Evolutionary conservation across 2,113 vertebrate genomes (phyloP).

Genomic region (Pterocles orientalis): DNA sequence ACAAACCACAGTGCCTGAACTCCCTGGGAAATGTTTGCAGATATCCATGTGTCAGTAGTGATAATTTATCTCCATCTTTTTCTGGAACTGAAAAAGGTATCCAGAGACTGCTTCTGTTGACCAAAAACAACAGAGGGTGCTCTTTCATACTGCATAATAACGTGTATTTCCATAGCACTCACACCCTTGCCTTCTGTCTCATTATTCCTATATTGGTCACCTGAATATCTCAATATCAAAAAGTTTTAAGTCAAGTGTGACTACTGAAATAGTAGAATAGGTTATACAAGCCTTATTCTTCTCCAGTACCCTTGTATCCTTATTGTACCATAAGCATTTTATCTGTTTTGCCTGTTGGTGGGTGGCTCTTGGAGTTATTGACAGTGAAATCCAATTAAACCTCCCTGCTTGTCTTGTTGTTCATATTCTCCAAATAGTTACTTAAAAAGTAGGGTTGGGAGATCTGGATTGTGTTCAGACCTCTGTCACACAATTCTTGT

Average conservation of each 20-base stretch:
- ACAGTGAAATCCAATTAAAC: background rate
- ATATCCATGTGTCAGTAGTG: background rate
- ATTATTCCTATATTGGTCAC: background rate
- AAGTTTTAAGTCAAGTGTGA: background rate
- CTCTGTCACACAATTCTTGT: constrained; percentile 21
- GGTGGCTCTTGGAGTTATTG: background rate
- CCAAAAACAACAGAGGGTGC: constrained; percentile 60
- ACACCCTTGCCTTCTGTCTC: background rate
- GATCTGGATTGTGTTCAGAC: constrained; percentile 21
- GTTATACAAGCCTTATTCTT: background rate
- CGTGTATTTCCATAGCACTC: background rate
- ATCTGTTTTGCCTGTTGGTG: background rate
- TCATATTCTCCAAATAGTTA: background rate
- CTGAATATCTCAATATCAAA: constrained; percentile 12
- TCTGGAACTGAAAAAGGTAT: background rate
- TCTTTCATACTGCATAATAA: constrained; percentile 38
- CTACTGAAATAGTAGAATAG: background rate
- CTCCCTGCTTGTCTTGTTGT: background rate
- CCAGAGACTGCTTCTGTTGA: constrained; percentile 13
- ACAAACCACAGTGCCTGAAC: background rate
- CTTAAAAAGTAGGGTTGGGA: background rate
- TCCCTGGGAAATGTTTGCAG: background rate
- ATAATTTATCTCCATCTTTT: constrained; percentile 23
- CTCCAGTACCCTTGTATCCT: background rate
- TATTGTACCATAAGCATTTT: background rate